Conservation (phyloP, 2,113 vertebrate genomes). For the Anoura caudifer region DNA sequence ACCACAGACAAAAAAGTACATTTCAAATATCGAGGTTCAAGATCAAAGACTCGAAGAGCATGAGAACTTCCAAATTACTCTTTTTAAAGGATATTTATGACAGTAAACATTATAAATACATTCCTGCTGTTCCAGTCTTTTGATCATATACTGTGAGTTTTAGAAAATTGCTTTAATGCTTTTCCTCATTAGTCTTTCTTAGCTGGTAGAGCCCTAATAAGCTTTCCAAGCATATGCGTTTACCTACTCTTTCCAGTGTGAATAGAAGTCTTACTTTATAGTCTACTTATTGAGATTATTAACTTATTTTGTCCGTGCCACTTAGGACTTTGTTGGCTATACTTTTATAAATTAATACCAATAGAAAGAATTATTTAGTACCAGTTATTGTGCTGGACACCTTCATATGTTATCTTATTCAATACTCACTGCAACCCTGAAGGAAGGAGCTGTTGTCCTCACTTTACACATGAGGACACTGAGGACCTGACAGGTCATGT, state of each 20-base stretch:
- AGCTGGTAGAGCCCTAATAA: background rate
- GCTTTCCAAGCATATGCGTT: background rate
- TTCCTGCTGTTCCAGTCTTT: background rate
- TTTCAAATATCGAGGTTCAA: slow-evolving; percentile 22
- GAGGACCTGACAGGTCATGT: background rate
- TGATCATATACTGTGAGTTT: background rate
- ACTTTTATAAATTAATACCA: slow-evolving; percentile 29
- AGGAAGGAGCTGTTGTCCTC: background rate
- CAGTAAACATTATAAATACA: slow-evolving; percentile 16
- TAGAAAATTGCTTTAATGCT: slow-evolving; percentile 29
- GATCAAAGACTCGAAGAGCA: slow-evolving; percentile 16
- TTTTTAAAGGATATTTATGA: background rate
- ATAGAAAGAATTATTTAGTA: background rate
- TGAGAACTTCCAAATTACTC: slow-evolving; percentile 19
- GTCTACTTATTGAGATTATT: background rate
- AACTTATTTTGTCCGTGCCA: background rate
- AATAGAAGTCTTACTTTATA: background rate
- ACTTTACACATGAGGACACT: background rate
- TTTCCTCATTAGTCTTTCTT: slow-evolving; percentile 30
- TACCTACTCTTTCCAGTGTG: background rate
- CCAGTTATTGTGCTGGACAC: background rate
- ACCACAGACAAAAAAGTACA: background rate
- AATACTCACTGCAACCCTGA: background rate
- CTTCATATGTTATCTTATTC: background rate
- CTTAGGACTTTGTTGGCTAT: background rate